Evolutionary conservation across 2,113 vertebrate genomes (phyloP).

Genomic region (Hippocampus barbouri): DNA sequence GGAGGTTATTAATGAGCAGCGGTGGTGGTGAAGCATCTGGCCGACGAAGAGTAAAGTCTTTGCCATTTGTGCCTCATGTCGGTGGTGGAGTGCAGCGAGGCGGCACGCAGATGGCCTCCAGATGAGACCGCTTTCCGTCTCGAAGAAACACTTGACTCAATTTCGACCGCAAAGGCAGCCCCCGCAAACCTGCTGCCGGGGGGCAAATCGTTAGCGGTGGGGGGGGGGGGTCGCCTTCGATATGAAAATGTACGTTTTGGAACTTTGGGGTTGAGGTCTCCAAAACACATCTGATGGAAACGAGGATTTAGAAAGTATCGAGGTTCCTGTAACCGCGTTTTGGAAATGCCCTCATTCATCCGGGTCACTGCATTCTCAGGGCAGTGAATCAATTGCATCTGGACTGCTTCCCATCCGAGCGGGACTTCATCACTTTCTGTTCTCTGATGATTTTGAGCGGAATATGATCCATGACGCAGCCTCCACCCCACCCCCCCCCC

Average conservation of each 20-base stretch:
- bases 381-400: too few relatives aligned
- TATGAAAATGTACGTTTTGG: background rate
- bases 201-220: background rate
- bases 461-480: background rate
- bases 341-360: too few relatives aligned
- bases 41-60: slow-evolving; percentile 17
- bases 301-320: too few relatives aligned
- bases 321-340: too few relatives aligned
- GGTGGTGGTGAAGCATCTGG: slow-evolving; percentile 10
- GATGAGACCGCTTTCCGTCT: slow-evolving; percentile 49
- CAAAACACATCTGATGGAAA: too few relatives aligned
- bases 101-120: slow-evolving; percentile 64
- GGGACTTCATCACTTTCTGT: background rate
- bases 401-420: too few relatives aligned
- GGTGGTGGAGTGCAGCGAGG: slow-evolving; percentile 28
- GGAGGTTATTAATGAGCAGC: slow-evolving; percentile 30
- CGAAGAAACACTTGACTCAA: slow-evolving; percentile 47
- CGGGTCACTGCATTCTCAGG: too few relatives aligned
- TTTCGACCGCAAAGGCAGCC: slow-evolving; percentile 37
- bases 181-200: background rate
- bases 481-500: too few relatives aligned
- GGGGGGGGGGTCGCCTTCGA: background rate
- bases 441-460: background rate
- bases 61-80: slow-evolving; percentile 30
- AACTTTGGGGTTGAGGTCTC: too few relatives aligned